These are phyloP conservation scores for Mnemiopsis leidyi DNA, from an alignment of 37 sponge, comb jelly and placozoan genomes.

Conservation along the genomic window DNA sequence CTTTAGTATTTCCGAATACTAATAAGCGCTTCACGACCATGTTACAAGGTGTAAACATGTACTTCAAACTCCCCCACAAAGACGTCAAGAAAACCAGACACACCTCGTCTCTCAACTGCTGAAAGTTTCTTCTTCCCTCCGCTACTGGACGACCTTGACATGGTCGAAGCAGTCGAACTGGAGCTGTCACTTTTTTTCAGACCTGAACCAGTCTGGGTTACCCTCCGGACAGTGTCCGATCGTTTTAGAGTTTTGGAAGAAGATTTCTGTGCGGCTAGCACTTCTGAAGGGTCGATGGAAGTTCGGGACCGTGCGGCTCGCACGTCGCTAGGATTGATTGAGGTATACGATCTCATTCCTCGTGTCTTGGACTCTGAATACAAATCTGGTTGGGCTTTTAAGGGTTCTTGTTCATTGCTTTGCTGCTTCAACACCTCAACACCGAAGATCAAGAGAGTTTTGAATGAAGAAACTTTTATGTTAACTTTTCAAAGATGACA, in stretches of 20 bases:
- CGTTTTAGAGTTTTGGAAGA: neutral
- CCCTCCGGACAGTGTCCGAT: neutral
- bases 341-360: slow-evolving; percentile 8
- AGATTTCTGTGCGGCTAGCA: neutral
- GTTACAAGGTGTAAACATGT: no score
- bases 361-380: neutral
- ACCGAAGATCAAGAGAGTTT: no score
- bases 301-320: neutral
- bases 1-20: no score
- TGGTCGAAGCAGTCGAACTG: neutral
- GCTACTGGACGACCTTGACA: neutral
- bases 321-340: neutral
- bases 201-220: neutral
- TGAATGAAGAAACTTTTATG: no score
- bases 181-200: slow-evolving; percentile 8
- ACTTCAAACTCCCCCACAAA: neutral
- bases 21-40: no score
- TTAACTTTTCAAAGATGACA: no score
- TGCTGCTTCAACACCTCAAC: neutral
- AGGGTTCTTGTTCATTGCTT: neutral
- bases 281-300: neutral
- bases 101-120: slow-evolving; percentile 10
- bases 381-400: neutral
- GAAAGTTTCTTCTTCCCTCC: neutral
- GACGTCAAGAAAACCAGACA: neutral